Percentiles rank a stretch among this genome's conserved stretches.
These are phyloP conservation scores for Lasioglossum vierecki DNA, from an alignment of 2,888 invertebrate species.

Conservation along the genomic window DNA sequence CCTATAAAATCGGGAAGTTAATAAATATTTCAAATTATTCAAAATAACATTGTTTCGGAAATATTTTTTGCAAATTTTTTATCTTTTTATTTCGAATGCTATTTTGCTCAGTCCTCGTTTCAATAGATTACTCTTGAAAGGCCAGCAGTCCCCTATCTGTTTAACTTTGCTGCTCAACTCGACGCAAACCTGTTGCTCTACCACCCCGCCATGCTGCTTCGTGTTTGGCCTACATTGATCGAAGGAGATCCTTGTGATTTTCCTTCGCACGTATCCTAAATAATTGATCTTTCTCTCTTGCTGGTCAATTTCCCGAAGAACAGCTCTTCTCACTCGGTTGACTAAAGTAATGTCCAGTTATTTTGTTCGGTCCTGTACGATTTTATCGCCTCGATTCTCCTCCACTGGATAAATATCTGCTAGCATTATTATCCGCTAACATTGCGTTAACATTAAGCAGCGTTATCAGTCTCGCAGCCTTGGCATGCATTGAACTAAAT, in stretches of 20 bases:
- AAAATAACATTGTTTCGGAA: too few relatives aligned
- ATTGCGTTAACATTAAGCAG: slow-evolving; percentile 2
- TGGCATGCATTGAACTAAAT: slow-evolving; percentile 32
- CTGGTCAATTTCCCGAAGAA: not conserved
- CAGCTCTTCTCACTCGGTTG: not conserved
- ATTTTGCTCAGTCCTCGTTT: too few relatives aligned
- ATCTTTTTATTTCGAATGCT: too few relatives aligned
- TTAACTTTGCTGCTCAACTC: too few relatives aligned
- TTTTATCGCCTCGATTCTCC: not conserved
- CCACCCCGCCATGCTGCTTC: too few relatives aligned
- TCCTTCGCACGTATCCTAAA: not conserved
- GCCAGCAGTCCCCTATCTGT: too few relatives aligned
- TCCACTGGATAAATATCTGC: slow-evolving; percentile 17
- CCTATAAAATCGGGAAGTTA: too few relatives aligned
- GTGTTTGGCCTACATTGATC: slow-evolving; percentile 22
- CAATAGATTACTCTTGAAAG: too few relatives aligned
- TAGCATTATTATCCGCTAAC: slow-evolving; percentile 15
- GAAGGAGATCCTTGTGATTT: not conserved
- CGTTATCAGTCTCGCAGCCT: slow-evolving; percentile 33
- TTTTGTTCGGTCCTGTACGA: slow-evolving; percentile 6
- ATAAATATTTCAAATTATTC: too few relatives aligned
- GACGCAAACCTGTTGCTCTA: too few relatives aligned
- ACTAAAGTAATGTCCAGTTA: not conserved
- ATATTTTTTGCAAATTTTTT: too few relatives aligned
- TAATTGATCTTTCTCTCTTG: slow-evolving; percentile 1